Evolutionary conservation across 2,888 invertebrate species (phyloP), one percentile per base, ranked within the genome.

Genomic region (Dolichopus griseipennis): DNA sequence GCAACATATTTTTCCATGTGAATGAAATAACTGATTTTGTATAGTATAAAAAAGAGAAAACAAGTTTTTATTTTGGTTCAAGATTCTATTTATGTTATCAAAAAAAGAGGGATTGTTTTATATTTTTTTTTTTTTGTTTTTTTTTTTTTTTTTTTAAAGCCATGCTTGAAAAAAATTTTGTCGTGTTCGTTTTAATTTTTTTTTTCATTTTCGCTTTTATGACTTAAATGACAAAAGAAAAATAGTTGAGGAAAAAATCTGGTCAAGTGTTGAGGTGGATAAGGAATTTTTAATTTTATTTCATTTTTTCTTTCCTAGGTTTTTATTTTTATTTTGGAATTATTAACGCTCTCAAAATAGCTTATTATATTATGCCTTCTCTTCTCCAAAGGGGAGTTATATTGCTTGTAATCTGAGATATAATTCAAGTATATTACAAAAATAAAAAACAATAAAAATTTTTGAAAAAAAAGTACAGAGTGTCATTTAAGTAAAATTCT

Each of bases 141-240:
- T 43, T 43, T 43, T 12, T 43, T 6, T 43, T 43, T 43, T 43
- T 43, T 43, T 10, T 15, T 12, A 43, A 43, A 43, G 12, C 10
- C 15, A 43, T 43, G 43, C 43, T 43, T 43, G 4, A 43, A 43
- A 43, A 43, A 43, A 43, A 4, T 43, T 43, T 15, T 43, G 7
- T 43, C 12, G 12, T 34, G 43, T 6, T 43, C 12, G 7, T 43
- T 43, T 12, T 43, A 10, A 12, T 43, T 43, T 43, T 43, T 43
- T 43, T 15, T 43, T 15, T 43, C 12, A 43, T 43, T 43, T 43
- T 43, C 43, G 43, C 43, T 43, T 43, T 43, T 43, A 43, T 43
- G 43, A 43, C 43, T 43, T 43, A 43, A 43, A 43, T 43, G 43
- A 43, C 43, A 43, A 43, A 43, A 43, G 43, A 43, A 43, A 43